These are phyloP conservation scores for Philantomba maxwellii DNA, from an alignment of 2,113 vertebrate species.

Conservation along the genomic window DNA sequence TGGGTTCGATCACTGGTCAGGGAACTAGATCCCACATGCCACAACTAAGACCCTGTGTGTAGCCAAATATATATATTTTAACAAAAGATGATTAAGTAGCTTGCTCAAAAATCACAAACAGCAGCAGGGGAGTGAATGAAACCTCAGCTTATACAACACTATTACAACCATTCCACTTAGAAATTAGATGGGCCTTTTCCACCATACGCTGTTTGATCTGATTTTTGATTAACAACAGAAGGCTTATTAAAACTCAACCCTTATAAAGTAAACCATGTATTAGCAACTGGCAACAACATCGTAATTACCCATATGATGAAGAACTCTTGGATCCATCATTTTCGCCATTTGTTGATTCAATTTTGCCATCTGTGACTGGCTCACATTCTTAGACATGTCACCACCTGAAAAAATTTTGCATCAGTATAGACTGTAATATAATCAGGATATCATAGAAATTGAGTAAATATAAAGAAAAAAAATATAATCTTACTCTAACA, in stretches of 20 bases:
- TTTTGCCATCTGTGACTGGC: slow-evolving; percentile 98
- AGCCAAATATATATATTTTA: background rate
- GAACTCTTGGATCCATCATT: slow-evolving; percentile 99
- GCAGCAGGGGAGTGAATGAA: background rate
- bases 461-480: background rate
- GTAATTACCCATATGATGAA: slow-evolving; percentile 97
- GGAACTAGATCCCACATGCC: background rate
- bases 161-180: background rate
- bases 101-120: slow-evolving; percentile 16
- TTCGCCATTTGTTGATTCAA: slow-evolving; percentile 99
- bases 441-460: background rate
- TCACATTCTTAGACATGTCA: slow-evolving; percentile 99
- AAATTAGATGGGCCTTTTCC: slow-evolving; percentile 3
- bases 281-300: slow-evolving; percentile 27
- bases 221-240: slow-evolving; percentile 14
- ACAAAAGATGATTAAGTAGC: background rate
- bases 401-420: slow-evolving; percentile 81
- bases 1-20: background rate
- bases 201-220: background rate
- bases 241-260: background rate
- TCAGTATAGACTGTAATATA: background rate
- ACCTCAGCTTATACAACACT: background rate
- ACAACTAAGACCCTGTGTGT: background rate
- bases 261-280: background rate
- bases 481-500: background rate